phyloP scores from a whole-genome alignment of 2,113 vertebrate genomes.

The Brachyistius frenatus region DNA sequence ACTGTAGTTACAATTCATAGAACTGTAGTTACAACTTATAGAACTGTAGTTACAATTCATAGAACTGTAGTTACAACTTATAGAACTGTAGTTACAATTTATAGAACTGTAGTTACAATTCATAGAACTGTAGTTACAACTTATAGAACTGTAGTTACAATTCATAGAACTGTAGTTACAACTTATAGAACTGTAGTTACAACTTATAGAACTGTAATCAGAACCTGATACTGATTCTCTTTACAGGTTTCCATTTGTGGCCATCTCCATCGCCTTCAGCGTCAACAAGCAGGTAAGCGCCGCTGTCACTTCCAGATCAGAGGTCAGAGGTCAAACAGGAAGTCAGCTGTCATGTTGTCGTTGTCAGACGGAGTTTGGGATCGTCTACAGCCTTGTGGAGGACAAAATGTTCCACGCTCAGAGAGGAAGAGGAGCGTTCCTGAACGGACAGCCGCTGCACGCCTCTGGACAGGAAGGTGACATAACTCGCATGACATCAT shows the following conservation, averaged over 20 bases:
- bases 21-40: too few species aligned
- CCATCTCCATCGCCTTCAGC: constrained; percentile 91
- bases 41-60: too few species aligned
- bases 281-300: constrained; percentile 90
- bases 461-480: constrained; percentile 88
- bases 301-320: not conserved
- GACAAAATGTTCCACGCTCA: constrained; percentile 91
- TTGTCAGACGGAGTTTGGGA: constrained; percentile 89
- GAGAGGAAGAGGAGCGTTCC: constrained; percentile 89
- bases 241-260: constrained; percentile 90
- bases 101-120: too few species aligned
- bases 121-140: too few species aligned
- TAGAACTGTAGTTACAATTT: too few species aligned
- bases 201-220: not conserved
- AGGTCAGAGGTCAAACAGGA: not conserved
- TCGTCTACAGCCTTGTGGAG: constrained; percentile 91
- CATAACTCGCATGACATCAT: not conserved
- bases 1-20: too few species aligned
- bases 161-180: not conserved
- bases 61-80: too few species aligned
- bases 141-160: not conserved
- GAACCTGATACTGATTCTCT: not conserved
- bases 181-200: not conserved
- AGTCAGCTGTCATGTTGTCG: not conserved
- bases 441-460: constrained; percentile 86